Conservation (phyloP, 2,113 vertebrate genomes). For the Nymphicus hollandicus region DNA sequence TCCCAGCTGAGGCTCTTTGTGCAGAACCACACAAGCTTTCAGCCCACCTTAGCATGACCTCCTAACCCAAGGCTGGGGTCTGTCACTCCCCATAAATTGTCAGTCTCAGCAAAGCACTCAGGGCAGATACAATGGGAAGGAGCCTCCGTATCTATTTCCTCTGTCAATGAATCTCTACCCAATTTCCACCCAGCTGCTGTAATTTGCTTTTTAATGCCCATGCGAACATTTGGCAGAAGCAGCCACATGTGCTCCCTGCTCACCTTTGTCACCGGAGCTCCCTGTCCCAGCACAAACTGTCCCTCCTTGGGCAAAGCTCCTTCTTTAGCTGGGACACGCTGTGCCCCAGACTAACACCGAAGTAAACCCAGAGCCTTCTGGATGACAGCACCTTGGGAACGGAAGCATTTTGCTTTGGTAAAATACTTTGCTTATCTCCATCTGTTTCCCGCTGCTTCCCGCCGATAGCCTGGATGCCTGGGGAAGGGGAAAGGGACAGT, state of each 20-base stretch:
- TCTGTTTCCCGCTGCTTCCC: slow-evolving; percentile 40
- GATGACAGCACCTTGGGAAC: slow-evolving; percentile 24
- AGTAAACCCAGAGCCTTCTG: not conserved
- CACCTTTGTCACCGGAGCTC: not conserved
- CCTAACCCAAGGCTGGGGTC: not conserved
- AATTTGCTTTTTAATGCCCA: not conserved
- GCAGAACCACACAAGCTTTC: not conserved
- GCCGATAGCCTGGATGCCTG: not conserved
- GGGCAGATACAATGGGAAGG: not conserved
- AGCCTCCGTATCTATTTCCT: not conserved
- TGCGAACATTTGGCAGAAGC: not conserved
- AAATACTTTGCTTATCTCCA: slow-evolving; percentile 22
- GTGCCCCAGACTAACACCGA: not conserved
- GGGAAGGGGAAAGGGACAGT: not conserved
- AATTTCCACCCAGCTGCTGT: not conserved
- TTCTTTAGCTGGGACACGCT: not conserved
- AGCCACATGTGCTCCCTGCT: not conserved
- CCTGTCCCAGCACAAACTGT: not conserved
- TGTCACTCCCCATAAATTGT: not conserved
- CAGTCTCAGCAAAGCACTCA: not conserved
- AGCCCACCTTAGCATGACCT: not conserved
- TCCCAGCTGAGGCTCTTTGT: not conserved
- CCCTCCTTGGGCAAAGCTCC: not conserved
- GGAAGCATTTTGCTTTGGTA: slow-evolving; percentile 29
- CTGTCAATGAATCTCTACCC: not conserved